A percentile compares a stretch with the other conserved stretches of the same genome.
phyloP scores from a whole-genome alignment of 2,888 invertebrate genomes.

The Balanococcus diminutus region DNA sequence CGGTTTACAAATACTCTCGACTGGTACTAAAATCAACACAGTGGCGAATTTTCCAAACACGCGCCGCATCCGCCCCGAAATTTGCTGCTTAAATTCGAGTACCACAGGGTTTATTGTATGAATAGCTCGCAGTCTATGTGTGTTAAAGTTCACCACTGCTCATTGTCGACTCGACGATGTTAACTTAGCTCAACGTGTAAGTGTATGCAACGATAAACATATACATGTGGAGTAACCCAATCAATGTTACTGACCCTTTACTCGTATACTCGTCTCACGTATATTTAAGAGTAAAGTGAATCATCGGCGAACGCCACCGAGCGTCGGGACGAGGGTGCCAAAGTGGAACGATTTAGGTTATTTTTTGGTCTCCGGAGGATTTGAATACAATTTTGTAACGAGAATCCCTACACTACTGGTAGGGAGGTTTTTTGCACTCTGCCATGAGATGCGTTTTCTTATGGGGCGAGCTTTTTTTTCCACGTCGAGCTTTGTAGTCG shows the following conservation, averaged over 20 bases:
- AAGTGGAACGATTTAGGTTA: conserved; percentile 50
- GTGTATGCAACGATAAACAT: background rate
- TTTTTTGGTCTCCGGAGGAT: conserved; percentile 49
- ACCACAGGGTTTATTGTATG: background rate
- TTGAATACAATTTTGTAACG: conserved; percentile 49
- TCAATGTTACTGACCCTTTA: background rate
- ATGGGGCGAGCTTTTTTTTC: background rate
- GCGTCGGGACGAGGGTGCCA: conserved; percentile 44
- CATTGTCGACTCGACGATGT: background rate
- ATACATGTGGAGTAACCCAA: background rate
- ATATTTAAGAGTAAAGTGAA: conserved; percentile 33
- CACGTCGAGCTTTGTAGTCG: background rate
- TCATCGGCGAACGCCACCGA: conserved; percentile 16
- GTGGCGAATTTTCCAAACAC: background rate
- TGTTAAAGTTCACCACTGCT: background rate
- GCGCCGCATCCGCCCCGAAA: background rate
- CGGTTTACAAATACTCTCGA: background rate
- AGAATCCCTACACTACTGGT: background rate
- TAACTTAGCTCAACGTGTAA: background rate
- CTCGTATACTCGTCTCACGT: background rate
- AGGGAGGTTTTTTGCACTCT: background rate
- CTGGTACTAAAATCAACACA: conserved; percentile 27
- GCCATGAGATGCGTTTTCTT: background rate
- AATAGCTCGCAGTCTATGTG: background rate
- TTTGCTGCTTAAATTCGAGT: background rate